These are phyloP conservation scores for Muntiacus reevesi DNA, from an alignment of 2,113 vertebrate species.

Conservation along the genomic window DNA sequence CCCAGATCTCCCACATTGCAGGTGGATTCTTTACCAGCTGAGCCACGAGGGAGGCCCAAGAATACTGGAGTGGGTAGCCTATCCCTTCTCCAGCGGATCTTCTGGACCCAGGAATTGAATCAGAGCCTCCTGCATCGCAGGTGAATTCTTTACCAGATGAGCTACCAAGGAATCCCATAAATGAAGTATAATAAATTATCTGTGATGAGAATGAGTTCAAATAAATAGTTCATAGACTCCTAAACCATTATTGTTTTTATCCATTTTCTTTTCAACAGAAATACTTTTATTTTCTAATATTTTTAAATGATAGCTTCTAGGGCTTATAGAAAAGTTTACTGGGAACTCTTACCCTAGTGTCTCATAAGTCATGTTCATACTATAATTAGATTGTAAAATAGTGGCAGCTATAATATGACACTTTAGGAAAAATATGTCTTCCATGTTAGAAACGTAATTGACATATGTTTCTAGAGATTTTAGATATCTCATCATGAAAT, in stretches of 20 bases:
- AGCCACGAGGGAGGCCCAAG: neutral
- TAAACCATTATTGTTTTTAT: neutral
- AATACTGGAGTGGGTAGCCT: neutral
- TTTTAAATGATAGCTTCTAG: neutral
- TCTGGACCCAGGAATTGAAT: neutral
- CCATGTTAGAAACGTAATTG: neutral
- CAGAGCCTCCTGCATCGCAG: fast-evolving
- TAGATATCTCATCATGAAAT: neutral
- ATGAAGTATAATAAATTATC: neutral
- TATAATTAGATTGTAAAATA: neutral
- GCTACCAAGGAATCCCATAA: neutral
- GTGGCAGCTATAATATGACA: neutral
- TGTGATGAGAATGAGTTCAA: neutral
- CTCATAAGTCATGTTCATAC: neutral
- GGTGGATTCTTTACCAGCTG: neutral
- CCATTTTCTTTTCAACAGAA: neutral
- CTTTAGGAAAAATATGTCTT: neutral
- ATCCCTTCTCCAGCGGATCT: neutral
- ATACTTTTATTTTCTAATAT: neutral
- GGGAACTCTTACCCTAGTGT: neutral
- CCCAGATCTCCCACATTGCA: neutral
- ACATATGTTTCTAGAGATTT: neutral
- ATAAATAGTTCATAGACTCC: neutral
- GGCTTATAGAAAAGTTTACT: neutral
- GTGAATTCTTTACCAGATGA: neutral